A percentile compares a stretch with the other conserved stretches of the same genome.
Conservation (phyloP, 2,888 invertebrate genomes). For the Nezara viridula region DNA sequence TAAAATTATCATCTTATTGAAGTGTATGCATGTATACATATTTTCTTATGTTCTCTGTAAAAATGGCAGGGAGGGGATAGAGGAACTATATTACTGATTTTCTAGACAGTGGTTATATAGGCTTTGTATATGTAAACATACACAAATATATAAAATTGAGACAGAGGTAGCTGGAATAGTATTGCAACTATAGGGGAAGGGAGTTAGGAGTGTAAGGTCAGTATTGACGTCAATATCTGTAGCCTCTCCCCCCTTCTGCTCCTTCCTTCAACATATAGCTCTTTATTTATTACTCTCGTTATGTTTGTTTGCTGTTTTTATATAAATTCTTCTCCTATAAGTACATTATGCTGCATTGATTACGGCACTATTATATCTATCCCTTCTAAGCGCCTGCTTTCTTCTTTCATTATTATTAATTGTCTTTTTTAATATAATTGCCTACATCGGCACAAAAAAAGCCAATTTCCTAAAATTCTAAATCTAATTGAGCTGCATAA, state of each 20-base stretch:
- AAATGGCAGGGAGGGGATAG: no score
- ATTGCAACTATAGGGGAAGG: background rate
- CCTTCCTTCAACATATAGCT: background rate
- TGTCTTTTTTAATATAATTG: no score
- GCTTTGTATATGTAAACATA: no score
- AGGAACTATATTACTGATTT: no score
- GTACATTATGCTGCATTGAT: background rate
- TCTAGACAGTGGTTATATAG: no score
- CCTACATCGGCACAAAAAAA: no score
- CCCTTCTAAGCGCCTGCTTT: background rate
- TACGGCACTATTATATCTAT: background rate
- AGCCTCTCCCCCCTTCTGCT: background rate
- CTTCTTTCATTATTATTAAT: background rate
- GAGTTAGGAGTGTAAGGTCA: background rate
- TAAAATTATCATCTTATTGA: no score
- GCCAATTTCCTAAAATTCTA: no score
- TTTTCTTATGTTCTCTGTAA: no score
- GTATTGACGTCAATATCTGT: conserved; percentile 30
- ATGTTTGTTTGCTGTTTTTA: conserved; percentile 30
- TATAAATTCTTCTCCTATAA: background rate
- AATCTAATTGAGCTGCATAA: no score
- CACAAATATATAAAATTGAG: background rate
- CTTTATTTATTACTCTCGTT: conserved; percentile 12
- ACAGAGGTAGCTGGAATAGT: background rate
- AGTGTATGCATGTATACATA: no score